phyloP scores from a whole-genome alignment of 1,140 invertebrate genomes.

The Drosophila novamexicana region DNA sequence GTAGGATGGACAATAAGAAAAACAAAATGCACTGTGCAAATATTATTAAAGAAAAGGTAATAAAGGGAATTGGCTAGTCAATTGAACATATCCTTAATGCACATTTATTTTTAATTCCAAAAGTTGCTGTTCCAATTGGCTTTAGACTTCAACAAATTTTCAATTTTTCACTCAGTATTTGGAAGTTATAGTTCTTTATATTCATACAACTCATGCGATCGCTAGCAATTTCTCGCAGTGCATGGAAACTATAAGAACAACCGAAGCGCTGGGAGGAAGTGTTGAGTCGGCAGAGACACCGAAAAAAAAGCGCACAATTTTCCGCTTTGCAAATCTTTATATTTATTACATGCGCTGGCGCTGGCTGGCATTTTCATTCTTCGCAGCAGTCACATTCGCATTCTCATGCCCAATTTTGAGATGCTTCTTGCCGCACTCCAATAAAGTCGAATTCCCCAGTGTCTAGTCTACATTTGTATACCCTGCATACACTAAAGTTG shows the following conservation, averaged over 20 bases:
- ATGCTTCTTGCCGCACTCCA: conserved; percentile 34
- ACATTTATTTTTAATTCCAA: too few relatives aligned
- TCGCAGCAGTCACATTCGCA: conserved; percentile 28
- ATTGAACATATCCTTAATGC: too few relatives aligned
- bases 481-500: background rate
- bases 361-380: conserved; percentile 42
- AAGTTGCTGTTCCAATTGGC: too few relatives aligned
- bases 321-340: conserved; percentile 62
- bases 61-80: too few relatives aligned
- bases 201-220: too few relatives aligned
- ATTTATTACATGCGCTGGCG: conserved; percentile 51
- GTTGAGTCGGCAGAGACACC: conserved; percentile 16
- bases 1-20: background rate
- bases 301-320: conserved; percentile 49
- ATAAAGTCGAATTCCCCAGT: conserved; percentile 11
- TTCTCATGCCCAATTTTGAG: conserved; percentile 24
- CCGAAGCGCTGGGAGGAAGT: background rate
- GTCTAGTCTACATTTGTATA: conserved; percentile 10
- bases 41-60: background rate
- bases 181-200: too few relatives aligned
- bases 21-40: background rate
- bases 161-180: too few relatives aligned
- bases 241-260: conserved; percentile 5
- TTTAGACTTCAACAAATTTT: too few relatives aligned
- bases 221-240: conserved; percentile 28